Base-by-base conservation (phyloP, 2,797 vertebrate genomes). In the Alosa sapidissima region DNA sequence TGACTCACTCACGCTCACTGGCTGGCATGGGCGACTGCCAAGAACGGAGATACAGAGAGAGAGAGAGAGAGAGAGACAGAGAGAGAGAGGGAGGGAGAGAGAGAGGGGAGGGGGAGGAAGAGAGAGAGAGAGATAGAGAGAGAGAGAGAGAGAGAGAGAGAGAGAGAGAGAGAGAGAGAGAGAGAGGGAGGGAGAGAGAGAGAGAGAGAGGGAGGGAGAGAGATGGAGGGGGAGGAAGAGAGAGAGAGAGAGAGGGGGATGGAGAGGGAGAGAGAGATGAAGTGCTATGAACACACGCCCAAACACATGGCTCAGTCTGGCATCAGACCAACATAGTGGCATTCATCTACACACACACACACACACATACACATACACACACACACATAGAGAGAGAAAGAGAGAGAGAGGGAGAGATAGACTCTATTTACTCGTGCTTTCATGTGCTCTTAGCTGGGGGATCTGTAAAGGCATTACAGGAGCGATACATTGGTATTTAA, bases 1-100 rank as follows among this genome's bases (percentile, higher is more conserved):
- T 91, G 92, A 91, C 91, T 93, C 92, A 92, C 92, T 90, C 91
- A 75, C 68, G 36, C 68, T 16, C 88, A 88, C 93, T 92, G 93
- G 90, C 91, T 91, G 91, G 88, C 91, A 90, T 78, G 87, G 89
- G 81, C 88, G 86, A 10, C 87, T 83, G 92, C 91, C 92, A 93
- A 91, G 86, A 90, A 85, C 83, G 85, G 81, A 84, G 81, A 84
- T 85, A 85, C 81, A 84, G 84, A 86, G 84, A 85, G 49, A 51
- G 65, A 85, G 49, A 83, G 86, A 82, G 54, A 52, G 81, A 86
- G 85, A 85, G 84, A 48, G 75, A 60, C 78, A 51, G 28, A 72
- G 65, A 14, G 65, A 36, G 28, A 19, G 33, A 45, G 68, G 19
- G 33, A 75, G 28, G 1, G 1, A 72, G 11, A 16, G 33, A 41